Conservation (phyloP, 1,140 invertebrate genomes). For the Achroia grisella region DNA sequence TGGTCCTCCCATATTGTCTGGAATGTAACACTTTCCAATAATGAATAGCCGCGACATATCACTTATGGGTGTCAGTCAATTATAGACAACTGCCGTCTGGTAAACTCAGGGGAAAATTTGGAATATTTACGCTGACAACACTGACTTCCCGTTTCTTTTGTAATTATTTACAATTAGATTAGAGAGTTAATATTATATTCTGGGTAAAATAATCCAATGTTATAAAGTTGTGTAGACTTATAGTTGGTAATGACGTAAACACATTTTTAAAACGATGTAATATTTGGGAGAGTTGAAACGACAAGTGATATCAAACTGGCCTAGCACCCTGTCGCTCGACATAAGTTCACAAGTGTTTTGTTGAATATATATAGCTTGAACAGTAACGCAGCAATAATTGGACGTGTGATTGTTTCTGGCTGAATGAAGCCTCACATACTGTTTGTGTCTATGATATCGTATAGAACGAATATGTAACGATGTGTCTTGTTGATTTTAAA, state of each 20-base stretch:
- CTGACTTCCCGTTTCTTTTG: constrained; percentile 31
- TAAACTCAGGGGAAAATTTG: constrained; percentile 14
- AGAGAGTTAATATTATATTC: constrained; percentile 38
- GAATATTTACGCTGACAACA: constrained; percentile 40
- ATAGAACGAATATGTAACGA: not conserved
- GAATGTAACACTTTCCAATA: not conserved
- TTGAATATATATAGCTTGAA: constrained; percentile 1
- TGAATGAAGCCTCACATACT: not conserved
- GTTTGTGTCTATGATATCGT: no score
- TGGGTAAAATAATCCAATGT: constrained; percentile 42
- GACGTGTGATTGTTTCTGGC: constrained; percentile 1
- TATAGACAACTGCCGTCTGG: constrained; percentile 38
- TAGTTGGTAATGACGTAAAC: constrained; percentile 32
- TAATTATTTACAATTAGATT: constrained; percentile 53
- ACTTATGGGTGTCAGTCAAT: constrained; percentile 62
- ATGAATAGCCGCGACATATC: constrained; percentile 50
- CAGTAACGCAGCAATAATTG: constrained; percentile 8
- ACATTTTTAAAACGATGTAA: constrained; percentile 22
- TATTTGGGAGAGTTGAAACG: constrained; percentile 14
- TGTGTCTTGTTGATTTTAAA: not conserved
- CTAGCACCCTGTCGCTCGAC: constrained; percentile 32
- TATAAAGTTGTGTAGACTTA: constrained; percentile 58
- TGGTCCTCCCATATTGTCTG: not conserved
- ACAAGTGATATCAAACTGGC: constrained; percentile 44
- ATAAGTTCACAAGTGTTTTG: constrained; percentile 5